phyloP scores from a whole-genome alignment of 2,797 vertebrate species.

The Amblyopsis hoosieri region DNA sequence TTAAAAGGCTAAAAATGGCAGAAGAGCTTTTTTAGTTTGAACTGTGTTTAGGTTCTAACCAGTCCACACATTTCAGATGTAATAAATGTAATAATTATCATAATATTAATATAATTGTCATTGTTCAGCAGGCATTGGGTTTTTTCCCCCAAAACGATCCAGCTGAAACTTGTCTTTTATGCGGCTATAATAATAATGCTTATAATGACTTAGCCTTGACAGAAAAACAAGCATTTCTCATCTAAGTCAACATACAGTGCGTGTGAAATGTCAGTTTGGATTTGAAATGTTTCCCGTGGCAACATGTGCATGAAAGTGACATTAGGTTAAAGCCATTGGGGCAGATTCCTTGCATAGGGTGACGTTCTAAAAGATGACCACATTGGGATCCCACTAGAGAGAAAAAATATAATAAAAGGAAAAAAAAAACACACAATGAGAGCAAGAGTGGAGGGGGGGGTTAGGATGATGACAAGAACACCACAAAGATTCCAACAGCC shows the following conservation, averaged over 20 bases:
- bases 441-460: slow-evolving; percentile 31
- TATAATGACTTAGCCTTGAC: slow-evolving; percentile 14
- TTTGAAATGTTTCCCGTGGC: slow-evolving; percentile 73
- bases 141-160: not conserved
- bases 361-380: slow-evolving; percentile 53
- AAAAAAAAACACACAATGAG: slow-evolving; percentile 21
- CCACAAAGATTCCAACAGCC: slow-evolving; percentile 9
- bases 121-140: no score
- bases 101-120: no score
- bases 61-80: not conserved
- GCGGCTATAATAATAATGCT: slow-evolving; percentile 32
- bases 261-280: slow-evolving; percentile 6
- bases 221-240: slow-evolving; percentile 46
- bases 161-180: slow-evolving; percentile 39
- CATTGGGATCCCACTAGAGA: slow-evolving; percentile 50
- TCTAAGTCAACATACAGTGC: slow-evolving; percentile 54
- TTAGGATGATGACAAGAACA: slow-evolving; percentile 47
- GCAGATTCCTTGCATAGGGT: slow-evolving; percentile 52
- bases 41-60: not conserved
- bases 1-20: slow-evolving; percentile 40
- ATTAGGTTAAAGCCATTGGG: slow-evolving; percentile 60
- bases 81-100: not conserved
- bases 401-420: slow-evolving; percentile 43
- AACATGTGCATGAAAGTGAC: slow-evolving; percentile 62
- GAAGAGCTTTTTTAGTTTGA: slow-evolving; percentile 31